These are phyloP conservation scores for Drosophila asahinai DNA, from an alignment of 1,140 invertebrate genomes.

Conservation along the genomic window DNA sequence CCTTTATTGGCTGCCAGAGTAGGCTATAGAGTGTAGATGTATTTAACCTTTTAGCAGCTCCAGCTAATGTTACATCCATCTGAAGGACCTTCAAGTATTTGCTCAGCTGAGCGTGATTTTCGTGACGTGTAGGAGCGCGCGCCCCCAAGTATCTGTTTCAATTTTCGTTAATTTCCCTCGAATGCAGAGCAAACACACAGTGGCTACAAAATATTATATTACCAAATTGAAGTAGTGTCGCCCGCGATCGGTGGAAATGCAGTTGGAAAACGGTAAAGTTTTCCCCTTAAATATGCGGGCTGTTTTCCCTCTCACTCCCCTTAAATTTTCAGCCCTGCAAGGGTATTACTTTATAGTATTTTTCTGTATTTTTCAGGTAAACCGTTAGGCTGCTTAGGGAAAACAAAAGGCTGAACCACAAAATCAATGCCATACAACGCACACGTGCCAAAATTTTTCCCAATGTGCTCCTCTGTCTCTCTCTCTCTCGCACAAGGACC, in stretches of 20 bases:
- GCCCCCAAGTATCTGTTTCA: slow-evolving; percentile 62
- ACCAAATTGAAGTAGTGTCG: slow-evolving; percentile 29
- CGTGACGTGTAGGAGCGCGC: slow-evolving; percentile 34
- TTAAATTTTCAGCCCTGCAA: not conserved
- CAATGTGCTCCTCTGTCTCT: slow-evolving; percentile 1
- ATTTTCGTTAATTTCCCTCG: slow-evolving; percentile 59
- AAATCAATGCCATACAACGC: slow-evolving; percentile 55
- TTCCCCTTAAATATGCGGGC: slow-evolving; percentile 42
- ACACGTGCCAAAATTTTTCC: slow-evolving; percentile 42
- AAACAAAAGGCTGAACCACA: slow-evolving; percentile 48
- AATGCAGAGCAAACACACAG: slow-evolving; percentile 65
- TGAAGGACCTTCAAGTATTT: slow-evolving; percentile 69
- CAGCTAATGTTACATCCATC: slow-evolving; percentile 72
- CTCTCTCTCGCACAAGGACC: slow-evolving; percentile 19
- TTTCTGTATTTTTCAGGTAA: slow-evolving; percentile 29
- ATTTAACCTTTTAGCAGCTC: slow-evolving; percentile 74
- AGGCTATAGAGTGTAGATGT: not conserved
- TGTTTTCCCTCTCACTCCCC: slow-evolving; percentile 11
- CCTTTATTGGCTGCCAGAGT: slow-evolving; percentile 41
- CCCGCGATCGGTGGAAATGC: slow-evolving; percentile 20
- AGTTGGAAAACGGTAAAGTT: slow-evolving; percentile 62
- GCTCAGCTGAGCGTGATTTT: slow-evolving; percentile 63
- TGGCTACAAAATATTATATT: slow-evolving; percentile 71
- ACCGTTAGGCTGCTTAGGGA: slow-evolving; percentile 55
- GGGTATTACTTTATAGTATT: not conserved